A percentile compares a stretch with the other conserved stretches of the same genome.
Evolutionary conservation across 2,888 invertebrate species (phyloP).

Genomic region (Notocelia uddmanniana): DNA sequence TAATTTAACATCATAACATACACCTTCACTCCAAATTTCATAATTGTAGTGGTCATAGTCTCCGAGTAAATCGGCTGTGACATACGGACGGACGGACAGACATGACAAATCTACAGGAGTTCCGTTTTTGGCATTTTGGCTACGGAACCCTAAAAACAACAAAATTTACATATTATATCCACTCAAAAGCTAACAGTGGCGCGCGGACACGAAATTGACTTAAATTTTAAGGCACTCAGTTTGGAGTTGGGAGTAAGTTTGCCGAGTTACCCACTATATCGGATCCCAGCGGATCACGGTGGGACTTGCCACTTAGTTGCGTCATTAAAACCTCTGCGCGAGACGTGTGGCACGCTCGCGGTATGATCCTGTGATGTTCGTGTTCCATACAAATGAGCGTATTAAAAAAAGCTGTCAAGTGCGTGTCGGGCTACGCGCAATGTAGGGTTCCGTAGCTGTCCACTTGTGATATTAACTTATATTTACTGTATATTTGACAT

Average conservation of each 20-base stretch:
- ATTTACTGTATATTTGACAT: no score
- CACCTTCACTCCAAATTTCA: no score
- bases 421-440: no score
- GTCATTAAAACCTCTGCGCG: slow-evolving; percentile 43
- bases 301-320: slow-evolving; percentile 53
- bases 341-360: slow-evolving; percentile 6
- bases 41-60: no score
- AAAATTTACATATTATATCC: slow-evolving; percentile 61
- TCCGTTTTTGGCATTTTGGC: no score
- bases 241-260: slow-evolving; percentile 68
- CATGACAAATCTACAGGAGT: no score
- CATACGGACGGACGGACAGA: no score
- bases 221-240: slow-evolving; percentile 77
- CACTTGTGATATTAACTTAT: no score
- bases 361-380: slow-evolving; percentile 25
- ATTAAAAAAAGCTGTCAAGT: neutral
- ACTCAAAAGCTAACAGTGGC: slow-evolving; percentile 55
- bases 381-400: neutral
- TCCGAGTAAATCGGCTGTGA: no score
- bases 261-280: slow-evolving; percentile 62
- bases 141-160: neutral
- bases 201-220: slow-evolving; percentile 70
- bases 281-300: slow-evolving; percentile 56
- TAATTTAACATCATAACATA: no score
- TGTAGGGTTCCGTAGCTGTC: no score